Base-by-base conservation (phyloP, 2,113 vertebrate species). In the Polyodon spathula region DNA sequence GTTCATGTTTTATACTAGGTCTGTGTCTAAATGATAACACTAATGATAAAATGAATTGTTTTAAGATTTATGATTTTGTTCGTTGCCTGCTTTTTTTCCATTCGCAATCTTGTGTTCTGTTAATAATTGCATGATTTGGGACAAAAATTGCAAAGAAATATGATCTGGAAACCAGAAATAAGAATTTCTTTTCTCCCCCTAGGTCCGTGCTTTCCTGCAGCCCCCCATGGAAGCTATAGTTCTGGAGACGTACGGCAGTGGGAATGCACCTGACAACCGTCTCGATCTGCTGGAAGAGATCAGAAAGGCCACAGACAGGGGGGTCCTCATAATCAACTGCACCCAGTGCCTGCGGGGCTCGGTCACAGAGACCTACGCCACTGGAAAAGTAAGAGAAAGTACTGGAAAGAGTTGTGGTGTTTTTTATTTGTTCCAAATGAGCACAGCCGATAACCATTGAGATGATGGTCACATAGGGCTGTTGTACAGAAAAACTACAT, bases 131-230 rank as follows among this genome's bases (percentile, higher is more conserved):
- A n/a, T n/a, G n/a, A n/a, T n/a, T n/a, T n/a, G n/a, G n/a, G n/a
- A n/a, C n/a, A n/a, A n/a, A n/a, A n/a, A n/a, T n/a, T n/a, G n/a
- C n/a, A n/a, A n/a, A n/a, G n/a, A n/a, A n/a, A n/a, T n/a, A n/a
- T n/a, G n/a, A n/a, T n/a, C 37, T 27, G 17, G 7, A 10, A 6
- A 10, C 53, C 3, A 5, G 37, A 40, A 5, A 14, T 56, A 37
- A 48, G 8, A 39, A 10, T 7, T 8, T 4, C 59, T n/a, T 10
- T 5, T 69, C 15, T 65, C 50, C 67, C 40, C 62, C 4, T 71
- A 99, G 96, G 89, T 97, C 3, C 88, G 71, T 64, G 89, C 91
- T 0, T 97, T 97, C 76, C 86, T 99, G 68, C 93, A 94, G 82
- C 84, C 84, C 8, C 94, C 95, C 3, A 91, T 93, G 82, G 82